These are phyloP conservation scores for Orchestes rusci DNA, from an alignment of 2,888 invertebrate species.

Conservation along the genomic window DNA sequence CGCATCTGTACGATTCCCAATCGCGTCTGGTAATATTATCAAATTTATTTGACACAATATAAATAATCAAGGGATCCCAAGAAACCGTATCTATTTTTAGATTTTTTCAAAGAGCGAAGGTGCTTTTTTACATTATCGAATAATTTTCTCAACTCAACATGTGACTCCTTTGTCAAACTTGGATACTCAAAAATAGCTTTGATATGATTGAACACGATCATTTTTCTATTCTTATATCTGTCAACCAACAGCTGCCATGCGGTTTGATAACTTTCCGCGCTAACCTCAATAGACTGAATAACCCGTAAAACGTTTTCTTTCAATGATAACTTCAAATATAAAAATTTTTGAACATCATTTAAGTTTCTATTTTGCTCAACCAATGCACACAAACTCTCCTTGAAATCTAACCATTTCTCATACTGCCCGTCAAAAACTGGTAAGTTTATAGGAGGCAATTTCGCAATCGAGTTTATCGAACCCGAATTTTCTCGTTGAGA, in stretches of 20 bases:
- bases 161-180: neutral
- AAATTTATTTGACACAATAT: neutral
- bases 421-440: no score
- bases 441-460: no score
- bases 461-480: no score
- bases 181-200: neutral
- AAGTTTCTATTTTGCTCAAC: no score
- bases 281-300: neutral
- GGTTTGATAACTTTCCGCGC: neutral
- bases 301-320: neutral
- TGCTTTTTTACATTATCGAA: neutral
- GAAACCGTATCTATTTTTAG: neutral
- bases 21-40: conserved; percentile 1
- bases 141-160: neutral
- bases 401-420: no score
- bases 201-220: neutral
- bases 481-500: neutral
- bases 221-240: neutral
- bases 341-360: neutral
- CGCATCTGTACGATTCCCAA: neutral
- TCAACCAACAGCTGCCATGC: neutral
- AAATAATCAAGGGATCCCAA: neutral
- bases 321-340: neutral
- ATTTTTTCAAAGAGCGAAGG: neutral
- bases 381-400: no score